phyloP scores from a whole-genome alignment of 2,888 invertebrate species.

The Physocephala rufipes region DNA sequence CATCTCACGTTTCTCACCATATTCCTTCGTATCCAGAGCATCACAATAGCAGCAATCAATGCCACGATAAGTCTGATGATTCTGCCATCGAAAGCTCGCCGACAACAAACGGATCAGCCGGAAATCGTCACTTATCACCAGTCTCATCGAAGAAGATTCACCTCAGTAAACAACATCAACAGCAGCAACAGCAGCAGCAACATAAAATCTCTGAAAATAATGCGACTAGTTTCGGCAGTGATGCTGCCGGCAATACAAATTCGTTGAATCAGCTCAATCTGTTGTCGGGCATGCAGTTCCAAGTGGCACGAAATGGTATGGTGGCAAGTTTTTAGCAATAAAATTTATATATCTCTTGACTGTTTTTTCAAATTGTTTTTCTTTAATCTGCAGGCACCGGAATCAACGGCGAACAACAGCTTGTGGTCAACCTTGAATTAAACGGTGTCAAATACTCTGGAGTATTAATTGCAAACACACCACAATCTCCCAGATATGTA shows the following conservation, averaged over 20 bases:
- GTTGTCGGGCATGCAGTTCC: slow-evolving; percentile 71
- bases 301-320: slow-evolving; percentile 90
- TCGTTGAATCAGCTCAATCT: slow-evolving; percentile 51
- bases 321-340: slow-evolving; percentile 58
- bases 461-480: slow-evolving; percentile 77
- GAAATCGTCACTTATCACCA: slow-evolving; percentile 50
- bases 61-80: slow-evolving; percentile 57
- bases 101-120: slow-evolving; percentile 53
- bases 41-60: slow-evolving; percentile 35
- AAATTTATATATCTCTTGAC: background rate
- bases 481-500: background rate
- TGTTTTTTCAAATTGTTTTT: background rate
- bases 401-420: slow-evolving; percentile 83
- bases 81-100: slow-evolving; percentile 61
- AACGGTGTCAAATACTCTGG: slow-evolving; percentile 97
- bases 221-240: slow-evolving; percentile 38
- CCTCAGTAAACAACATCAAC: slow-evolving; percentile 46
- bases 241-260: background rate
- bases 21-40: background rate
- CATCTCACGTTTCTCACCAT: slow-evolving; percentile 37
- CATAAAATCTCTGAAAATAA: slow-evolving; percentile 24
- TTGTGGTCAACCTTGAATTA: slow-evolving; percentile 94
- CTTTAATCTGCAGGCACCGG: slow-evolving; percentile 75
- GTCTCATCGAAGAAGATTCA: slow-evolving; percentile 57
- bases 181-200: slow-evolving; percentile 34